A percentile compares a stretch with the other conserved stretches of the same genome.
Evolutionary conservation across 2,888 invertebrate genomes (phyloP).

Genomic region (Ypsolopha sequella): DNA sequence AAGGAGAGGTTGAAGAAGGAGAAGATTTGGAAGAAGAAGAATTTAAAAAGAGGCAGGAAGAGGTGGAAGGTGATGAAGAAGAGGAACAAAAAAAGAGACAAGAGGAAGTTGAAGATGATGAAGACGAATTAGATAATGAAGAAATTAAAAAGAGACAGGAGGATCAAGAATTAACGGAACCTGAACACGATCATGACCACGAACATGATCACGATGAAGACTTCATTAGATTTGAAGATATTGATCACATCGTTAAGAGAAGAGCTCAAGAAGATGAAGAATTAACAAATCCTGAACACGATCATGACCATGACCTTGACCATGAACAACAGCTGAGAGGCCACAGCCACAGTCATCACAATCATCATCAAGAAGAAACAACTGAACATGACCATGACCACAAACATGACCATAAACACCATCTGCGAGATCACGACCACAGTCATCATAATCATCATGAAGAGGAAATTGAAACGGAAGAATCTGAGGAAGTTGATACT

Average conservation of each 20-base stretch:
- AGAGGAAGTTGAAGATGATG: background rate
- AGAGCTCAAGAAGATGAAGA: background rate
- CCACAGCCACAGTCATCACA: no score
- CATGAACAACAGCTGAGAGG: no score
- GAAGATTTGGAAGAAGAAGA: background rate
- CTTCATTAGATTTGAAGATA: conserved; percentile 11
- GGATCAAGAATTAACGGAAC: no score
- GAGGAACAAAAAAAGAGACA: background rate
- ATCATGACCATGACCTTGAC: conserved; percentile 4
- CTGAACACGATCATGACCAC: conserved; percentile 4
- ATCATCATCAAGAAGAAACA: no score
- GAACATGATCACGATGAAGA: conserved; percentile 6
- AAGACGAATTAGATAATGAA: background rate
- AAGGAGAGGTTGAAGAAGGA: conserved; percentile 1
- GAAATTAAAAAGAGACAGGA: background rate
- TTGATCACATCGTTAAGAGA: background rate
- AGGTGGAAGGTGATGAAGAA: background rate
- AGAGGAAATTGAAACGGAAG: no score
- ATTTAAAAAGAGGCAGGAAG: background rate
- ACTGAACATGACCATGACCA: conserved; percentile 4
- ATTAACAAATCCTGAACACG: conserved; percentile 4
- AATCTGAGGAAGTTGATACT: conserved; percentile 4
- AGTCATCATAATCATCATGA: no score
- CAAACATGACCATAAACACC: conserved; percentile 2
- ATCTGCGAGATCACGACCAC: no score